Percentiles rank a stretch among this genome's conserved stretches.
phyloP scores from a whole-genome alignment of 2,113 vertebrate species.

The Phalacrocorax aristotelis region DNA sequence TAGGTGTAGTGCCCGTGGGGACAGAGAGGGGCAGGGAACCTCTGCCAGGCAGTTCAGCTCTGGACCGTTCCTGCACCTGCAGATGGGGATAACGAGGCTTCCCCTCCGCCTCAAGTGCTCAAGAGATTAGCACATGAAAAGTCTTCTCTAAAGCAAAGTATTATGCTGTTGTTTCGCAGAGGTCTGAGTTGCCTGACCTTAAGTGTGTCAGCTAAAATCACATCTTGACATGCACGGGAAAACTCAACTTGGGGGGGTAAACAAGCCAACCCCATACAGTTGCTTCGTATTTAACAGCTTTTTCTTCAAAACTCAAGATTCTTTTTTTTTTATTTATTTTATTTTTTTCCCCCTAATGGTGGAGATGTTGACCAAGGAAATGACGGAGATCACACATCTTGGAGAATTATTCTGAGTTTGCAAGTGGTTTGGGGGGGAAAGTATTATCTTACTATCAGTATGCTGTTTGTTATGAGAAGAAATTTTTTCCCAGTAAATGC shows the following conservation, averaged over 20 bases:
- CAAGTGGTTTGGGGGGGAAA: not conserved
- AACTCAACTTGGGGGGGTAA: not conserved
- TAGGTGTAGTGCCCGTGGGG: not conserved
- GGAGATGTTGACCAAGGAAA: not conserved
- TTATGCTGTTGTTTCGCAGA: not conserved
- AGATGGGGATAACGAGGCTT: not conserved
- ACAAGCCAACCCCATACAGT: not conserved
- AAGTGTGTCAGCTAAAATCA: not conserved
- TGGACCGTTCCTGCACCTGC: not conserved
- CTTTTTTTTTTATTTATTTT: not conserved
- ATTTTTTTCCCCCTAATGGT: not conserved
- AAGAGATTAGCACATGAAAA: slow-evolving; percentile 34
- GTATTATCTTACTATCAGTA: not conserved
- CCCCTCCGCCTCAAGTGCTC: not conserved
- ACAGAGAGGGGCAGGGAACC: not conserved
- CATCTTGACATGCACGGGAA: not conserved
- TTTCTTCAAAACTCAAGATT: not conserved
- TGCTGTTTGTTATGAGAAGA: not conserved
- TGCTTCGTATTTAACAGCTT: not conserved
- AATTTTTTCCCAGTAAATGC: not conserved
- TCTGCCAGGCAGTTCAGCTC: not conserved
- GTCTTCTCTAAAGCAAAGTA: not conserved
- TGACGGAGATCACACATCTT: not conserved
- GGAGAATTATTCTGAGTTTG: not conserved
- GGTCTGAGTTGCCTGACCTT: not conserved